A percentile compares a stretch with the other conserved stretches of the same genome.
Conservation (phyloP, 2,888 invertebrate genomes). For the Torymus auratus region DNA sequence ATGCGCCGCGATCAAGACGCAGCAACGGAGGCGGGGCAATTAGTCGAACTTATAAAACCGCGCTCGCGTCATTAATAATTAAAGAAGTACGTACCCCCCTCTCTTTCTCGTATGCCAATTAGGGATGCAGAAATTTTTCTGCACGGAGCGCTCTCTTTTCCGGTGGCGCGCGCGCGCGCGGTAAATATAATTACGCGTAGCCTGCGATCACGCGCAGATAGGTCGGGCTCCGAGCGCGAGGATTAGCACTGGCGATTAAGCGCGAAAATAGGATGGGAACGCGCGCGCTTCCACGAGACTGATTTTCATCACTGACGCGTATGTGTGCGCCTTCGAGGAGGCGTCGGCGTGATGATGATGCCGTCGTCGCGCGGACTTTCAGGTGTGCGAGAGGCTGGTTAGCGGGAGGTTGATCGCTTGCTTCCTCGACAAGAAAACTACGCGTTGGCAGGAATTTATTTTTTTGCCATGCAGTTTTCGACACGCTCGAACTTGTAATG, state of each 20-base stretch:
- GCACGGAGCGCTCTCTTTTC: constrained; percentile 27
- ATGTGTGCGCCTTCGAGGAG: not conserved
- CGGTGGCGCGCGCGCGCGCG: constrained; percentile 42
- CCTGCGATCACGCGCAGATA: constrained; percentile 31
- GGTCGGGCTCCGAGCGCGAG: constrained; percentile 60
- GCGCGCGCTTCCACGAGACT: constrained; percentile 52
- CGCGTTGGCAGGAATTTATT: too few relatives aligned
- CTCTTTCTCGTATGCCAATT: constrained; percentile 39
- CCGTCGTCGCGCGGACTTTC: too few relatives aligned
- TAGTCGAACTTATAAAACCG: constrained; percentile 56
- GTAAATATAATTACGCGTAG: constrained; percentile 63
- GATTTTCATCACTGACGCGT: constrained; percentile 51
- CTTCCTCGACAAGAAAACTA: too few relatives aligned
- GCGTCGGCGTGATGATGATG: not conserved
- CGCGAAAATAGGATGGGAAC: constrained; percentile 74
- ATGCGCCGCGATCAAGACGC: not conserved
- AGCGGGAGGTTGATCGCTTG: too few relatives aligned
- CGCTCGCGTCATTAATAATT: constrained; percentile 63
- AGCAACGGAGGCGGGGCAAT: constrained; percentile 50
- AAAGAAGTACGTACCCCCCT: constrained; percentile 48
- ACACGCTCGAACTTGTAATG: too few relatives aligned
- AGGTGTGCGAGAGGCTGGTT: too few relatives aligned
- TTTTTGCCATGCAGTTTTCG: too few relatives aligned
- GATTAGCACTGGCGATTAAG: constrained; percentile 72
- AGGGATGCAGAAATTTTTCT: constrained; percentile 53